These are phyloP conservation scores for Cybosia mesomella DNA, from an alignment of 2,888 invertebrate species.

Conservation along the genomic window DNA sequence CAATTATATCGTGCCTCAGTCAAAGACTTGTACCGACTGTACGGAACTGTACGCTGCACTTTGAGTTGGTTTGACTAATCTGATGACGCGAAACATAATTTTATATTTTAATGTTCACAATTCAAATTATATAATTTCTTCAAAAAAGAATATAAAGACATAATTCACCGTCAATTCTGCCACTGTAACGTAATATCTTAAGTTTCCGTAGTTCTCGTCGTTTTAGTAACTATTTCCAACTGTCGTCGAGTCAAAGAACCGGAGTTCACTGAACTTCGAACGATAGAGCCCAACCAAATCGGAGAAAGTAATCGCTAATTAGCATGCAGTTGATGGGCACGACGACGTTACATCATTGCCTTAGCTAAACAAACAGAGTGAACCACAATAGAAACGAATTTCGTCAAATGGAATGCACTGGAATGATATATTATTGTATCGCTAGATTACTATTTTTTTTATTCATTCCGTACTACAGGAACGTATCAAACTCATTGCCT, in stretches of 20 bases:
- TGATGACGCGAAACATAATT: background rate
- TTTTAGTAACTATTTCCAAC: background rate
- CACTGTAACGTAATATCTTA: conserved; percentile 9
- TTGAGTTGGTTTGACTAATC: no score
- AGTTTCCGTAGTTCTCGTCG: background rate
- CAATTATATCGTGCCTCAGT: no score
- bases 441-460: no score
- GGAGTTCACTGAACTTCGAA: conserved; percentile 43
- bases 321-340: conserved; percentile 62
- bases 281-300: conserved; percentile 46
- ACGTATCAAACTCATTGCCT: no score
- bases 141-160: background rate
- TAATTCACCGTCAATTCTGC: background rate
- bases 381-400: conserved; percentile 10
- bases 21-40: no score
- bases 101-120: background rate
- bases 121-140: background rate
- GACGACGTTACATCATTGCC: conserved; percentile 61
- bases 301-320: conserved; percentile 72
- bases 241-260: conserved; percentile 28
- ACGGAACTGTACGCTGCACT: no score
- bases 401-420: background rate
- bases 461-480: no score
- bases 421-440: background rate
- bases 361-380: conserved; percentile 34